Conservation (phyloP, 2,113 vertebrate species). For the Jacana jacana region DNA sequence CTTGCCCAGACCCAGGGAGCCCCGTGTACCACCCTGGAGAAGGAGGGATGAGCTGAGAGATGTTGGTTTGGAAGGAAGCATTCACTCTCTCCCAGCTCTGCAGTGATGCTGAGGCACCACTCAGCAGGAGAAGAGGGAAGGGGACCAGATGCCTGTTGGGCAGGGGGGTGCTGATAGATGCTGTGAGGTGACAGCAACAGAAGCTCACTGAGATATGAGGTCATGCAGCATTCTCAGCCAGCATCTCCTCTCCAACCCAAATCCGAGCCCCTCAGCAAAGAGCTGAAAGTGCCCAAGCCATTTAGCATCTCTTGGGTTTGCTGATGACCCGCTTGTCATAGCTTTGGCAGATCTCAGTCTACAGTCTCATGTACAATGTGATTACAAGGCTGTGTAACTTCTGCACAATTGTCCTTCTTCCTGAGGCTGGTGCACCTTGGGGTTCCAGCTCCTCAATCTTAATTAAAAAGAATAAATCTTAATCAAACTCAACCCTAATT, state of each 20-base stretch:
- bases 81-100: neutral
- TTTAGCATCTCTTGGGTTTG: neutral
- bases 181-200: neutral
- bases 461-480: constrained; percentile 39
- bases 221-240: rapidly evolving
- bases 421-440: constrained; percentile 16
- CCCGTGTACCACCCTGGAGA: neutral
- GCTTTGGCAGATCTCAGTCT: constrained; percentile 4
- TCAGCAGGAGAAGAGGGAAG: neutral
- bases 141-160: neutral
- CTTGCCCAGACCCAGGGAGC: neutral
- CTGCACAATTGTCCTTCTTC: constrained; percentile 31
- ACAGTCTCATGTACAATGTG: constrained; percentile 1
- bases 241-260: neutral
- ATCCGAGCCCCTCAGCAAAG: neutral
- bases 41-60: neutral
- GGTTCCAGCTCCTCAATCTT: constrained; percentile 30
- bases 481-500: neutral
- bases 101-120: neutral
- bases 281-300: neutral
- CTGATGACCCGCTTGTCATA: neutral
- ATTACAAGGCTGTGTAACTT: constrained; percentile 51
- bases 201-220: neutral
- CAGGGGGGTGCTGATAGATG: neutral
- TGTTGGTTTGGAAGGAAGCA: neutral